A percentile compares a stretch with the other conserved stretches of the same genome.
phyloP scores from a whole-genome alignment of 1,140 invertebrate genomes.

The Odontomachus brunneus region DNA sequence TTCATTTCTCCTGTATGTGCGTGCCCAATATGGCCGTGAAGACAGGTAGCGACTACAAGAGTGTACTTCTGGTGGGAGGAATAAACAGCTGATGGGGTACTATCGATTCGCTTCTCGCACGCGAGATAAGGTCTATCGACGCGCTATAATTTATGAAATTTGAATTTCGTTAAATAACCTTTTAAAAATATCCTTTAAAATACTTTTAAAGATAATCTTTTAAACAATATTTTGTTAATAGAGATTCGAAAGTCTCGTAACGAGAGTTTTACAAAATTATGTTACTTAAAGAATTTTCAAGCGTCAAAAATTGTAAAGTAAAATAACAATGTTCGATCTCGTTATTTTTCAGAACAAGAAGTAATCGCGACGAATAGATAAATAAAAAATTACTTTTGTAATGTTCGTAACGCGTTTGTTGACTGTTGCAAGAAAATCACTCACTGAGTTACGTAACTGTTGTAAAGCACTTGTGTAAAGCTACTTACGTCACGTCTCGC shows the following conservation, averaged over 20 bases:
- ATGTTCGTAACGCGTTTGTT: neutral
- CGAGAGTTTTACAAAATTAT: neutral
- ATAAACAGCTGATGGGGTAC: conserved; percentile 44
- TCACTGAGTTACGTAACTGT: conserved; percentile 1
- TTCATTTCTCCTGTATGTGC: neutral
- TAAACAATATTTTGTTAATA: neutral
- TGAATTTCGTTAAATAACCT: too few species aligned
- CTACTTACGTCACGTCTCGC: neutral
- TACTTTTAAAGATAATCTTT: too few species aligned
- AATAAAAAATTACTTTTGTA: neutral
- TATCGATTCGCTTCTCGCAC: conserved; percentile 26
- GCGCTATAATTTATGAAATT: too few species aligned
- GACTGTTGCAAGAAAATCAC: neutral
- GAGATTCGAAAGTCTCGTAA: too few species aligned
- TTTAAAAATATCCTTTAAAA: too few species aligned
- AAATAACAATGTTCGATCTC: neutral
- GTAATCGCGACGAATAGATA: neutral
- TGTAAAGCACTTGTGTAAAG: too few species aligned
- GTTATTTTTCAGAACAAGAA: neutral
- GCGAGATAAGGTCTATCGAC: neutral
- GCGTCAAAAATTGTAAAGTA: neutral
- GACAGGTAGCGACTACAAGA: conserved; percentile 2
- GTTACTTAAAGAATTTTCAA: too few species aligned
- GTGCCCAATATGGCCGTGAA: conserved; percentile 26
- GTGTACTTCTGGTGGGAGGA: neutral